Evolutionary conservation across 2,113 vertebrate genomes (phyloP).

Genomic region (Melanotaenia duboulayi): DNA sequence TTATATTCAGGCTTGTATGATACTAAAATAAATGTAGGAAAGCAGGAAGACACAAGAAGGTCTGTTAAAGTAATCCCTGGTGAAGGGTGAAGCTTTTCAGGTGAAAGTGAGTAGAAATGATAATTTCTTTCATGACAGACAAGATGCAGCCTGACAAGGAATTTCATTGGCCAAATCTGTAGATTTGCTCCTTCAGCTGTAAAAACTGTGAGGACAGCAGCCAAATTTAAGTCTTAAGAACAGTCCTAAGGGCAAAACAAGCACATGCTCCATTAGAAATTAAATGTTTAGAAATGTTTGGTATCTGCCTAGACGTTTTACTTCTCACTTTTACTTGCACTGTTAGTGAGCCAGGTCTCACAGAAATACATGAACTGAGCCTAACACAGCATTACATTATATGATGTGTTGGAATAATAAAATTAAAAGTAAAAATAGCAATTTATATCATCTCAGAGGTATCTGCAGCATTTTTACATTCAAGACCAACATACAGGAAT

Average conservation of each 20-base stretch:
- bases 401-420: no score
- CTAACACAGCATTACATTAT: no score
- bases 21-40: no score
- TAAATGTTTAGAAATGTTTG: not conserved
- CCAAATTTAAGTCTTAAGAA: not conserved
- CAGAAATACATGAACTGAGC: not conserved
- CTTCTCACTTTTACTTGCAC: no score
- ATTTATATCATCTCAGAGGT: no score
- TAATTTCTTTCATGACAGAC: conserved; percentile 5
- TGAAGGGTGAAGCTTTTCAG: not conserved
- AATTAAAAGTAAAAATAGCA: no score
- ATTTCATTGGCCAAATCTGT: not conserved
- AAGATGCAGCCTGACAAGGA: conserved; percentile 11
- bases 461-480: no score
- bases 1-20: no score
- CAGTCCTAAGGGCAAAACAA: not conserved
- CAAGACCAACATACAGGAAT: no score
- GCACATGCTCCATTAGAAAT: not conserved
- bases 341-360: not conserved
- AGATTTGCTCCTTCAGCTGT: conserved; percentile 12
- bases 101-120: conserved; percentile 5
- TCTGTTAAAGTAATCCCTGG: not conserved
- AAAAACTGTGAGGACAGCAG: not conserved
- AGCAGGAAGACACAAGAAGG: not conserved
- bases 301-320: not conserved